Percentiles rank a stretch among this genome's conserved stretches.
Evolutionary conservation across 2,113 vertebrate genomes (phyloP).

Genomic region (Microtus richardsoni): DNA sequence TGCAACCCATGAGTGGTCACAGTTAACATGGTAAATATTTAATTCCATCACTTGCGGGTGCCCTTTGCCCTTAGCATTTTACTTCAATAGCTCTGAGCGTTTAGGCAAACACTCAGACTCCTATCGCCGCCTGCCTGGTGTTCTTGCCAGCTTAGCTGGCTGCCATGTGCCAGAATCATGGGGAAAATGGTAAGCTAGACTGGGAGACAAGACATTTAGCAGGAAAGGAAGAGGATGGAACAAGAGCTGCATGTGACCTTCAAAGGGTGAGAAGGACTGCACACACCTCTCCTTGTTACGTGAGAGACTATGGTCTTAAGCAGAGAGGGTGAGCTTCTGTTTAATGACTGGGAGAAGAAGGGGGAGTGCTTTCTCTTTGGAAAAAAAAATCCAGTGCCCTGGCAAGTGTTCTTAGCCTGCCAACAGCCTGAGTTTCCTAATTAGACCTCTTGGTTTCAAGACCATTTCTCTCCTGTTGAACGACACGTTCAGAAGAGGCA

Average conservation of each 20-base stretch:
- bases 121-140: background rate
- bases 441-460: background rate
- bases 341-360: background rate
- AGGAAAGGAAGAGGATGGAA: background rate
- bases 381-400: background rate
- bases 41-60: conserved; percentile 50
- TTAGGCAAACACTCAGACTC: conserved; percentile 20
- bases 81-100: conserved; percentile 48
- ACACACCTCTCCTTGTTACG: background rate
- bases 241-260: background rate
- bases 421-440: background rate
- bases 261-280: background rate
- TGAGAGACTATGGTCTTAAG: background rate
- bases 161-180: background rate
- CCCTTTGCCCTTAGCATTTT: conserved; percentile 64
- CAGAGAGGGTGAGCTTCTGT: background rate
- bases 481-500: background rate
- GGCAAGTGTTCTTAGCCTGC: background rate
- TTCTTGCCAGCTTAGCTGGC: background rate
- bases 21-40: conserved; percentile 72
- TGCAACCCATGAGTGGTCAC: conserved; percentile 23
- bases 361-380: background rate
- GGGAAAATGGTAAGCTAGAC: background rate
- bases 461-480: background rate
- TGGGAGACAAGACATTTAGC: background rate